These are phyloP conservation scores for Deilephila porcellus DNA, from an alignment of 2,888 invertebrate species.

Conservation along the genomic window DNA sequence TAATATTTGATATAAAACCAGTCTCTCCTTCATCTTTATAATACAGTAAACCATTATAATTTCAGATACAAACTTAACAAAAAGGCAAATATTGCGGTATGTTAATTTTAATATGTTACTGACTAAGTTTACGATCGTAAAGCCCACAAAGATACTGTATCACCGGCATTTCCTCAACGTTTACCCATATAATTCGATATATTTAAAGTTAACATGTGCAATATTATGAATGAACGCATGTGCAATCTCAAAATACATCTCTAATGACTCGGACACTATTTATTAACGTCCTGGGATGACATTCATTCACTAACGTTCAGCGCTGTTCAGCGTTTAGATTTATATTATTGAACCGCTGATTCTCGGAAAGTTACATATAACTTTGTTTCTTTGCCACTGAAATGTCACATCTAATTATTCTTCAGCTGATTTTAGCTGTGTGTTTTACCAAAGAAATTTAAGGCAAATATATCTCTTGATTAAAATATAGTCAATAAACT, in stretches of 20 bases:
- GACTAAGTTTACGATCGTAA: conserved; percentile 10
- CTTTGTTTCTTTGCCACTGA: conserved; percentile 29
- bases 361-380: conserved; percentile 34
- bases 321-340: conserved; percentile 36
- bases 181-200: conserved; percentile 32
- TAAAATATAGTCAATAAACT: no score
- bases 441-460: neutral
- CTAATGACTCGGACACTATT: conserved; percentile 58
- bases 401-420: conserved; percentile 36
- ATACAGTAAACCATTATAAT: no score
- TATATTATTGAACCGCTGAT: conserved; percentile 35
- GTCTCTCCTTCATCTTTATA: no score
- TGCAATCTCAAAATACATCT: conserved; percentile 58
- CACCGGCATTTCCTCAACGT: conserved; percentile 29
- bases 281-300: conserved; percentile 51
- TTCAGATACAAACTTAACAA: neutral
- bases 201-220: conserved; percentile 37
- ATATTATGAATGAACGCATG: conserved; percentile 68
- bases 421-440: neutral
- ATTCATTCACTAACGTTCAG: conserved; percentile 48
- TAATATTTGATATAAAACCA: no score
- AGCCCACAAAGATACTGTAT: conserved; percentile 17
- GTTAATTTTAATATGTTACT: neutral
- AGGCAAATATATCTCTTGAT: neutral
- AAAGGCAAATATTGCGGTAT: neutral